Evolutionary conservation across 2,113 vertebrate genomes (phyloP), one percentile per base, ranked within the genome.

Genomic region (Dipodomys ordii): DNA sequence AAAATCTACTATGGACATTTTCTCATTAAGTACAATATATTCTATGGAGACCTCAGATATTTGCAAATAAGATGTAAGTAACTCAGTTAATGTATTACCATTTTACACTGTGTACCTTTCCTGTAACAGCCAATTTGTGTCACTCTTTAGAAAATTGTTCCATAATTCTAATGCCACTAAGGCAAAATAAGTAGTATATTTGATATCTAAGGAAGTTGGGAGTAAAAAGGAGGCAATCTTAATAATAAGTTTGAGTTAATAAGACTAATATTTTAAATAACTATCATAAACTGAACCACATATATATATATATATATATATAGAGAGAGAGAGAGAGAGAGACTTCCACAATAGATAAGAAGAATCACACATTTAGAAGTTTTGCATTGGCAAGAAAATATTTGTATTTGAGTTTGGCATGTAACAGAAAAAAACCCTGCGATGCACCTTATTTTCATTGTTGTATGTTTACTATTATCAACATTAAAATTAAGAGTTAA

Each of bases 161-260:
- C 3, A 57, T 4, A 57, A 16, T 57, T 57, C 53, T 57, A 57
- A 18, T 16, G 15, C 15, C 53, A 57, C 15, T 57, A 57, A 57
- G 53, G 12, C 53, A 57, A 87, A 39, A 57, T 71, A 23, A 16
- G 81, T 12, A 30, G 85, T 1, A 95, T 67, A 91, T 25, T 72
- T 39, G 1, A 30, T 77, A 64, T 35, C 35, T 71, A 4, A 96
- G 64, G 67, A 97, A 95, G 95, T 65, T 90, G 44, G 19, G 83
- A 95, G 68, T 83, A 97, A 91, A 39, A 28, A 20, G 13, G 65
- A 84, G 32, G 23, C 0, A 25, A 90, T 90, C 88, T 97, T 96
- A 97, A 91, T 95, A 85, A 96, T 94, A 88, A 96, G 94, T n/a
- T 64, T 16, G 32, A 25, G 35, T 27, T 86, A 95, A 64, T 60